A percentile compares a stretch with the other conserved stretches of the same genome.
Conservation (phyloP, 2,113 vertebrate genomes). For the Carollia perspicillata region DNA sequence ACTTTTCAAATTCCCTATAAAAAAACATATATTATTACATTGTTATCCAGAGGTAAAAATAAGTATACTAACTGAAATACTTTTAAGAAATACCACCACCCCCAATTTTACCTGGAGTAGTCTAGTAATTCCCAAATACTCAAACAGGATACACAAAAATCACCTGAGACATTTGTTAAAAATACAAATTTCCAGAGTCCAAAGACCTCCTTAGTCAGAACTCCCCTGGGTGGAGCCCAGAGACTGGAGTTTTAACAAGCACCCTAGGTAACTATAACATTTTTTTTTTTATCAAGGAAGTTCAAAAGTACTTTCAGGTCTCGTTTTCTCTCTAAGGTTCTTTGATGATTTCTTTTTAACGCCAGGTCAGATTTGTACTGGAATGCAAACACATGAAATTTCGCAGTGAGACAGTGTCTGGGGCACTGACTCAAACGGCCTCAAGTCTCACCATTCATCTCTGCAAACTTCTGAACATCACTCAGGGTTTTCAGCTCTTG, state of each 20-base stretch:
- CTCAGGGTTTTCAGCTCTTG: conserved; percentile 89
- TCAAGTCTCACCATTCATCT: conserved; percentile 89
- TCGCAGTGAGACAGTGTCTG: background rate
- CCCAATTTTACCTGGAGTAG: background rate
- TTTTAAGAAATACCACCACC: background rate
- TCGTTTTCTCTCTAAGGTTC: background rate
- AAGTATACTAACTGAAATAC: background rate
- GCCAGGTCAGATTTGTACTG: background rate
- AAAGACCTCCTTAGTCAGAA: conserved; percentile 18
- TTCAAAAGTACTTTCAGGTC: background rate
- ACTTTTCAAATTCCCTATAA: background rate
- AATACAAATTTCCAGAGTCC: background rate
- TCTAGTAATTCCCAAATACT: conserved; percentile 22
- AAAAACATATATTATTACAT: background rate
- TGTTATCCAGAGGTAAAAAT: background rate
- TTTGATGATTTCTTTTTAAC: background rate
- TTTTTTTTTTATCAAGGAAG: background rate
- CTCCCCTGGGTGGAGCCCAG: background rate
- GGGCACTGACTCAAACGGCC: background rate
- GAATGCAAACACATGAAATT: background rate
- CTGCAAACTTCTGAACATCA: conserved; percentile 94
- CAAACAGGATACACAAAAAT: background rate
- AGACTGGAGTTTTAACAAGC: background rate
- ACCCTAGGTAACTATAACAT: background rate
- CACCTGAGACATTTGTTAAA: background rate